Evolutionary conservation across 2,113 vertebrate species (phyloP), one percentile per base, ranked within the genome.

Genomic region (western clawed frog (Xenopus tropicalis)): DNA sequence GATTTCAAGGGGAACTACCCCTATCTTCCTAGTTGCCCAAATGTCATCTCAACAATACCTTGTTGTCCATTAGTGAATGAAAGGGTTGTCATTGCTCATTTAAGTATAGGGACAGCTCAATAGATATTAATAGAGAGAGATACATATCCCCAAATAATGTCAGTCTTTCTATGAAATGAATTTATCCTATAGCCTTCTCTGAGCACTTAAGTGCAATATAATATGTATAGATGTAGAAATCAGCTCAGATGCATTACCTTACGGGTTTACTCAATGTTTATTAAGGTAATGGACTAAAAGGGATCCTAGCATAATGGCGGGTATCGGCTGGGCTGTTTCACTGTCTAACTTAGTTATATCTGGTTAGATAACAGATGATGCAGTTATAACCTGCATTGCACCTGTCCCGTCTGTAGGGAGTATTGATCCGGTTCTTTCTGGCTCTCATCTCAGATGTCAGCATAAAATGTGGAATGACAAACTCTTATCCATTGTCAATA

Each of bases 261-360:
- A 51, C 37, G 54, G 46, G 37, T 52, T 66, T 65, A 52, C 23
- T 66, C 25, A 54, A 25, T n/a, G 59, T 48, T 67, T 48, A 74
- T 74, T 59, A 61, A 51, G 54, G 52, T 67, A 74, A 74, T 61
- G 54, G 64, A 46, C 43, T 11, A 42, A 17, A 29, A 17, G 7
- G 48, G 22, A 63, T 12, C 65, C 57, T 52, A 56, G 25, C 21
- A 25, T 37, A 58, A 51, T 51, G 44, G 25, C 23, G 59, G 43
- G 52, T 51, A 25, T 37, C 52, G 22, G 25, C 29, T 29, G 24
- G 46, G 20, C 13, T 17, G n/a, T 20, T 63, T 16, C 22, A 10
- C 46, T n/a, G 16, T 48, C 13, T 76, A 76, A 76, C 59, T 63
- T 20, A 56, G 42, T 76, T 76, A 69, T 46, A 76, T 76, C 46